A percentile compares a stretch with the other conserved stretches of the same genome.
Evolutionary conservation across 2,888 invertebrate species (phyloP).

Genomic region (Philonicus albiceps): DNA sequence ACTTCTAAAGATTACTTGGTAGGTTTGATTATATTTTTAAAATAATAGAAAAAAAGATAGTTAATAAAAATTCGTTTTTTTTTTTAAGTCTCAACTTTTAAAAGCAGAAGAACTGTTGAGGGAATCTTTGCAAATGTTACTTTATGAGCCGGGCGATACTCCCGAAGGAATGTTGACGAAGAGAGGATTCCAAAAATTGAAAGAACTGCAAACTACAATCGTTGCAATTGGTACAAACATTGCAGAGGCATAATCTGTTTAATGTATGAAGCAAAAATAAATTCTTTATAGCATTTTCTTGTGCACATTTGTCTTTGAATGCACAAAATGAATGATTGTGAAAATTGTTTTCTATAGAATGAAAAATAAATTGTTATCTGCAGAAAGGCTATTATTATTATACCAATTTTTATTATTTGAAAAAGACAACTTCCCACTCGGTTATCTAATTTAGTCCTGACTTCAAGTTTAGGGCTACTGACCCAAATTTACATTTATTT

Average conservation of each 20-base stretch:
- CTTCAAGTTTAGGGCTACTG: too few relatives aligned
- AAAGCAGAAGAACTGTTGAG: constrained; percentile 69
- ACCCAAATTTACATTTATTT: too few relatives aligned
- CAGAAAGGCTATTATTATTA: too few relatives aligned
- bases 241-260: too few relatives aligned
- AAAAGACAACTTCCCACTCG: too few relatives aligned
- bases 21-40: constrained; percentile 40
- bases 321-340: not conserved
- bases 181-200: constrained; percentile 72
- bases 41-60: not conserved
- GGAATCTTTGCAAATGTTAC: constrained; percentile 70
- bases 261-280: not conserved
- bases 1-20: constrained; percentile 65
- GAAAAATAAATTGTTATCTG: not conserved
- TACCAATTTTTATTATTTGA: too few relatives aligned
- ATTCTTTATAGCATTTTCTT: not conserved
- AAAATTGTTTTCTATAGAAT: not conserved
- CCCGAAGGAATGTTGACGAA: constrained; percentile 77
- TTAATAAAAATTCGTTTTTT: constrained; percentile 37
- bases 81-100: constrained; percentile 65
- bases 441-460: too few relatives aligned
- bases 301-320: not conserved
- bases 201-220: constrained; percentile 55
- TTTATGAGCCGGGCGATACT: constrained; percentile 75
- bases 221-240: not conserved